phyloP scores from a whole-genome alignment of 2,113 vertebrate species.

The Pollimyrus isidori region DNA sequence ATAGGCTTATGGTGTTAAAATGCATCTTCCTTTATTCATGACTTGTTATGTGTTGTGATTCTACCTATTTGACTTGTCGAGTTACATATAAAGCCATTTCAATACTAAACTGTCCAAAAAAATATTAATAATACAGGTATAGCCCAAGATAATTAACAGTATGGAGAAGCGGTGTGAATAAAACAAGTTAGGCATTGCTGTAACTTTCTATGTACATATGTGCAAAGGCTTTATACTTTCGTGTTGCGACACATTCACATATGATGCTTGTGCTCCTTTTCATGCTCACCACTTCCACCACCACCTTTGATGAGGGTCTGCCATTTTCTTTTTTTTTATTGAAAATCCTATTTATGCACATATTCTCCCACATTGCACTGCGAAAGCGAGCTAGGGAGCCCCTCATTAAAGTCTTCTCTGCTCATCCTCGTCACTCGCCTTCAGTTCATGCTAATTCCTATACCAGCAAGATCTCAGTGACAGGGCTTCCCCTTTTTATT shows the following conservation, averaged over 20 bases:
- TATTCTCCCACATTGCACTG: neutral
- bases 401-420: neutral
- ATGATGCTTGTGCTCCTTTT: neutral
- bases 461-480: neutral
- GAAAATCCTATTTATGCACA: neutral
- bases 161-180: neutral
- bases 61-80: neutral
- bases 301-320: neutral
- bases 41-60: neutral
- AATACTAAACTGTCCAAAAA: neutral
- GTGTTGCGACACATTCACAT: neutral
- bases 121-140: neutral
- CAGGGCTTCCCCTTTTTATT: neutral
- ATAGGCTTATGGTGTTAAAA: neutral
- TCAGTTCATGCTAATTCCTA: neutral
- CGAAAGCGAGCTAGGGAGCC: neutral
- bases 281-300: neutral
- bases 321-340: neutral
- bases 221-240: neutral
- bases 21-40: neutral
- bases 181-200: neutral
- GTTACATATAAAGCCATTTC: neutral
- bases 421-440: neutral
- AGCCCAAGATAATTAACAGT: neutral
- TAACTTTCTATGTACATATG: neutral